Evolutionary conservation across 2,888 invertebrate genomes (phyloP).

Genomic region (Microdon myrmicae): DNA sequence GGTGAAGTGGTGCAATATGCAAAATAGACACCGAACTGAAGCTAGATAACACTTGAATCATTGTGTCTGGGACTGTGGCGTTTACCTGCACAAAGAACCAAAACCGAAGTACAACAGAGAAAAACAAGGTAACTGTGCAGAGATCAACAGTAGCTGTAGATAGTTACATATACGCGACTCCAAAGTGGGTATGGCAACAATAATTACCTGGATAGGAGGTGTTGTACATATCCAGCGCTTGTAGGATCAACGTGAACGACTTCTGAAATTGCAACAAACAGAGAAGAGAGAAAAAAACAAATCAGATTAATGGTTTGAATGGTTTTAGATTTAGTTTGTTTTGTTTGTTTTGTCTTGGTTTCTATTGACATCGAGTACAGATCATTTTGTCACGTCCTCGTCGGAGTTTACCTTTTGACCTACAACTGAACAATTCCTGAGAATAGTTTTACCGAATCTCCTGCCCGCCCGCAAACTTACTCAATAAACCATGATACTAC

Average conservation of each 20-base stretch:
- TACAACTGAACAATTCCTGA: slow-evolving; percentile 33
- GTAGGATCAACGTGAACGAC: slow-evolving; percentile 91
- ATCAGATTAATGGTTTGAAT: slow-evolving; percentile 29
- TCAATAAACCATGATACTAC: no score
- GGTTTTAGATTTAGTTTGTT: slow-evolving; percentile 12
- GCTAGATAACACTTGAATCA: slow-evolving; percentile 45
- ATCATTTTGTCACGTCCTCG: slow-evolving; percentile 48
- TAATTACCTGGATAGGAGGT: slow-evolving; percentile 77
- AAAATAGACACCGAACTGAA: slow-evolving; percentile 44
- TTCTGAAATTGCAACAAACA: slow-evolving; percentile 74
- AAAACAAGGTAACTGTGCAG: slow-evolving; percentile 38
- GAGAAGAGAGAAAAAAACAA: slow-evolving; percentile 27
- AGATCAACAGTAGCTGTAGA: slow-evolving; percentile 22
- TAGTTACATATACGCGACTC: slow-evolving; percentile 25
- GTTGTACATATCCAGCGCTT: slow-evolving; percentile 87
- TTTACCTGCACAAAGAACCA: slow-evolving; percentile 53
- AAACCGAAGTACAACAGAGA: slow-evolving; percentile 21
- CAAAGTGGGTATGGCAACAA: slow-evolving; percentile 52
- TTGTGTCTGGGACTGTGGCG: slow-evolving; percentile 43
- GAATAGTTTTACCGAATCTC: slow-evolving; percentile 26
- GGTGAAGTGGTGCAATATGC: slow-evolving; percentile 55
- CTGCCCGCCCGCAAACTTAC: not conserved
- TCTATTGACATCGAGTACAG: slow-evolving; percentile 41
- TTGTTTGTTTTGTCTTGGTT: slow-evolving; percentile 18
- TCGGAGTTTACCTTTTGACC: slow-evolving; percentile 36